These are phyloP conservation scores for Xiphorhynchus elegans DNA, from an alignment of 2,113 vertebrate species.

Conservation along the genomic window DNA sequence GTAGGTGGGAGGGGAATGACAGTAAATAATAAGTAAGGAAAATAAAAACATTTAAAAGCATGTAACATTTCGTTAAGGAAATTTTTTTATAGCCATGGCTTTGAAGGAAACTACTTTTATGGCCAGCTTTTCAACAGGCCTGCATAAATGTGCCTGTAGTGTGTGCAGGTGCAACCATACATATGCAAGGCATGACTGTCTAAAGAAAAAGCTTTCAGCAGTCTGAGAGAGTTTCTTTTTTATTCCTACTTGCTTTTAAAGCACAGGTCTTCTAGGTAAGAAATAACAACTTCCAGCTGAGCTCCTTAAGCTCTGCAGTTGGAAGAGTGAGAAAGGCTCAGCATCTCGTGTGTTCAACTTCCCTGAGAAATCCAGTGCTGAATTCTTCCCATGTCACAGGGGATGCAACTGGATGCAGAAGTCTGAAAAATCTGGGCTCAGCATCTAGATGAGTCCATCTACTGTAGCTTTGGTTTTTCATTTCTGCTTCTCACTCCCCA, in stretches of 20 bases:
- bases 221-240: constrained; percentile 7
- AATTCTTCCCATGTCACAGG: neutral
- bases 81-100: constrained; percentile 9
- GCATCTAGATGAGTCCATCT: neutral
- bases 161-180: constrained; percentile 27
- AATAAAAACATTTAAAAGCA: constrained; percentile 50
- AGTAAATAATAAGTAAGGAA: constrained; percentile 36
- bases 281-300: constrained; percentile 40
- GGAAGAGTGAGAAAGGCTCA: neutral
- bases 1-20: neutral
- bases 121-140: constrained; percentile 13
- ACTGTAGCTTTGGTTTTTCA: neutral
- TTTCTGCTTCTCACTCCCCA: neutral
- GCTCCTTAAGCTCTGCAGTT: neutral
- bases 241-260: constrained; percentile 15
- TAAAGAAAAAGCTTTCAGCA: constrained; percentile 24
- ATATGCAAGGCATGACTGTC: neutral
- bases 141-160: neutral
- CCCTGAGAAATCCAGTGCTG: neutral
- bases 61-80: constrained; percentile 15
- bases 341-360: neutral
- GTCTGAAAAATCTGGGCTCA: neutral
- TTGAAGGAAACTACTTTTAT: constrained; percentile 46
- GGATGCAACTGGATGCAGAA: neutral
- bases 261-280: neutral